Base-by-base conservation (phyloP, 2,797 vertebrate species). In the Gobionotothen gibberifrons region DNA sequence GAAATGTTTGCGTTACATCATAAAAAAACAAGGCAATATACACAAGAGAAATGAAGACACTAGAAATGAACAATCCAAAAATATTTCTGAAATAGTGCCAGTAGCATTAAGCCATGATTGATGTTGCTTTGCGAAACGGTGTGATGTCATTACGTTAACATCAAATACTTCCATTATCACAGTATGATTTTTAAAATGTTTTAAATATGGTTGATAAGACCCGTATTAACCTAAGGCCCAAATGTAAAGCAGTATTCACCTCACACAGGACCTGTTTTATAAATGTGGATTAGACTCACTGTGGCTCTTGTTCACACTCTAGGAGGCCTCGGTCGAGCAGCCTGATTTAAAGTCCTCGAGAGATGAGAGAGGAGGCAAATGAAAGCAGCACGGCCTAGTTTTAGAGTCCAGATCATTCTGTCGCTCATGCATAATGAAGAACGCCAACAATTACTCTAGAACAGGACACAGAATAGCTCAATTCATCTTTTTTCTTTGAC, bases 341-440 rank as follows among this genome's bases (percentile, higher is more conserved):
- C 72, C 44, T 36, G 63, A 29, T 56, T 81, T 59, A 67, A 26
- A 49, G 79, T 81, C 77, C 84, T 81, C 11, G 16, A 74, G 82
- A 83, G 75, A 83, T 54, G 70, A 44, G 72, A 44, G 72, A 44
- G 29, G 53, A 72, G 63, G 68, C 56, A 9, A 36, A 76, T 57
- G 55, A 9, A 74, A 80, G 72, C 62, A 40, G 60, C 68, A 16
- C 46, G 85, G 63, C 85, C 90, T 88, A 58, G 69, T 88, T 89
- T 86, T 44, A 51, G 54, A 72, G 81, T 84, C 77, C 64, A 59
- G 76, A 80, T 77, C 82, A 49, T 76, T 74, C 83, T 82, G 83
- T 70, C 48, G 62, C 79, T 79, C 79, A 85, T 86, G 74, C 69
- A 79, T 90, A 78, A 89, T 87, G 59, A 74, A 90, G 59, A 53